Evolutionary conservation across 2,888 invertebrate species (phyloP).

Genomic region (Micropterix aruncella): DNA sequence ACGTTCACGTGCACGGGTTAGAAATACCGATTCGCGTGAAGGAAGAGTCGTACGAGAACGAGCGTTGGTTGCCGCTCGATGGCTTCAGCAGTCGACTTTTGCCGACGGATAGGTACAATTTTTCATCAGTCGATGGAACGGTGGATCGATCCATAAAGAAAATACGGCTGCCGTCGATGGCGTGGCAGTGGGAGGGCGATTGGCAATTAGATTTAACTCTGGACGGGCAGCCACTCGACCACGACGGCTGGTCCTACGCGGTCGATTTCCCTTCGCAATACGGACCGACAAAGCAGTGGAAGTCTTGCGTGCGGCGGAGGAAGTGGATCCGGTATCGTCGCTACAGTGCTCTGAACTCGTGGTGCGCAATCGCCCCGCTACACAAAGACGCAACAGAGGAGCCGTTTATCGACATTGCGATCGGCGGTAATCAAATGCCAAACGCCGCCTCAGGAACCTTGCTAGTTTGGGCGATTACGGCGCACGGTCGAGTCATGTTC

Average conservation of each 20-base stretch:
- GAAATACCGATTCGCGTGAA: conserved; percentile 83
- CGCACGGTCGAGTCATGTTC: conserved; percentile 82
- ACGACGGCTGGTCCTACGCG: conserved; percentile 91
- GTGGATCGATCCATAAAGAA: conserved; percentile 64
- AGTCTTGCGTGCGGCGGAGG: conserved; percentile 76
- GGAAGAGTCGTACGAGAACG: conserved; percentile 87
- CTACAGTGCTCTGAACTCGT: conserved; percentile 81
- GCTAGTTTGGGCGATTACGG: conserved; percentile 87
- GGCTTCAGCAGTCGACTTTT: conserved; percentile 73
- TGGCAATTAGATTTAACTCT: conserved; percentile 78
- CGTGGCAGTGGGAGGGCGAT: conserved; percentile 95
- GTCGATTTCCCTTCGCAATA: conserved; percentile 81
- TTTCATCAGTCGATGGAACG: conserved; percentile 74
- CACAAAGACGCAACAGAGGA: conserved; percentile 86
- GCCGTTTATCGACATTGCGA: conserved; percentile 82
- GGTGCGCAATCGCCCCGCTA: conserved; percentile 83
- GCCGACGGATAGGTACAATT: conserved; percentile 78
- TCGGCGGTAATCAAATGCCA: conserved; percentile 73
- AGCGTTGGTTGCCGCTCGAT: conserved; percentile 85
- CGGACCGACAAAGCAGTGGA: conserved; percentile 71
- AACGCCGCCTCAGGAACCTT: conserved; percentile 62
- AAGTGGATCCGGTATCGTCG: conserved; percentile 82
- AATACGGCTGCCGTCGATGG: conserved; percentile 80
- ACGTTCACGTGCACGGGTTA: conserved; percentile 78
- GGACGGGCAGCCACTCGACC: conserved; percentile 76